Percentiles rank a stretch among this genome's conserved stretches.
phyloP scores from a whole-genome alignment of 2,113 vertebrate species.

The Hippocampus abdominalis region DNA sequence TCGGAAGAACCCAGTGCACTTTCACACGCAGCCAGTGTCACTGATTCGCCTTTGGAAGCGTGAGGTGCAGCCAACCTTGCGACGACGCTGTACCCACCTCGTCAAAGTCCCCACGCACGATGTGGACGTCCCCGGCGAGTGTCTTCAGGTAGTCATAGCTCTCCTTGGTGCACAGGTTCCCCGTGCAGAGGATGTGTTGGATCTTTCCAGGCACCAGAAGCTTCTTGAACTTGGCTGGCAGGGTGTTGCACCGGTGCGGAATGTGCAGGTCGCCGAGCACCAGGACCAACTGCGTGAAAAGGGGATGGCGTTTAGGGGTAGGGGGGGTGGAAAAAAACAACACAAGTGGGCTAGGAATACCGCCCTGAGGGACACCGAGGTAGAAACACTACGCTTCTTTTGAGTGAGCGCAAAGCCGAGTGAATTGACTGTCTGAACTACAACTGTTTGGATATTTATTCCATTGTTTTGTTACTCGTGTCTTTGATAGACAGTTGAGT shows the following conservation, averaged over 20 bases:
- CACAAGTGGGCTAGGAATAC: conserved; percentile 4
- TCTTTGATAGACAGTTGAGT: conserved; percentile 15
- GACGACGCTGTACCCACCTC: conserved; percentile 73
- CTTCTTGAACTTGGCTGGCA: conserved; percentile 98
- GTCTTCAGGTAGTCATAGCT: conserved; percentile 99
- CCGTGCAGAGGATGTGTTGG: conserved; percentile 97
- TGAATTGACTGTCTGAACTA: conserved; percentile 39
- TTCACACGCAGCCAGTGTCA: not conserved
- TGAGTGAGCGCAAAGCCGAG: conserved; percentile 17
- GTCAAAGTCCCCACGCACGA: conserved; percentile 96
- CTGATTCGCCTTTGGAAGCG: not conserved
- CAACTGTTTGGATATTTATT: conserved; percentile 3
- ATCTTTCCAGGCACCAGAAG: conserved; percentile 97
- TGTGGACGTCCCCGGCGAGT: conserved; percentile 96
- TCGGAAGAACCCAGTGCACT: not conserved
- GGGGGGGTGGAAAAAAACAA: not conserved
- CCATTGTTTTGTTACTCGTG: too few species aligned
- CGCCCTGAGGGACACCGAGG: conserved; percentile 15
- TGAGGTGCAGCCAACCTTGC: not conserved
- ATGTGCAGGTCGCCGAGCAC: conserved; percentile 98
- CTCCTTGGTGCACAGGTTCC: conserved; percentile 99
- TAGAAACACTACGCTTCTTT: not conserved
- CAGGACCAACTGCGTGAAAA: conserved; percentile 87
- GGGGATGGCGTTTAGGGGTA: not conserved
- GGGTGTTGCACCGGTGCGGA: conserved; percentile 95